These are phyloP conservation scores for Andrena chrysosceles DNA, from an alignment of 2,888 invertebrate species.

Conservation along the genomic window DNA sequence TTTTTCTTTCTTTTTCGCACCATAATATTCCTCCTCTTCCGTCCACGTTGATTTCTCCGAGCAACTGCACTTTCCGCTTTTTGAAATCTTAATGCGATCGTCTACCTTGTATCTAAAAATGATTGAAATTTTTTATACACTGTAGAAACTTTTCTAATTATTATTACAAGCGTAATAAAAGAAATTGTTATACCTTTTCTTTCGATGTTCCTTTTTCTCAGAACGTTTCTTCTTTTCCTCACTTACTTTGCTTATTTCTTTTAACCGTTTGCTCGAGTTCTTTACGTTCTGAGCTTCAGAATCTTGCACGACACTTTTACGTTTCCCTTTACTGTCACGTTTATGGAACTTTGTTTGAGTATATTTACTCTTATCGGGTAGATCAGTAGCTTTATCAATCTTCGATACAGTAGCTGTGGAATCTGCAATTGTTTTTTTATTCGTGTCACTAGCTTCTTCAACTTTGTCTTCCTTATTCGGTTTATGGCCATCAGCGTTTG, in stretches of 20 bases:
- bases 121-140: neutral
- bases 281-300: neutral
- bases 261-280: neutral
- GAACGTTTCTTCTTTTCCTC: conserved; percentile 4
- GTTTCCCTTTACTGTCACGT: conserved; percentile 2
- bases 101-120: conserved; percentile 1
- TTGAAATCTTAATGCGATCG: neutral
- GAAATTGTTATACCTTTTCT: conserved; percentile 4
- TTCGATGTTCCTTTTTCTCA: neutral
- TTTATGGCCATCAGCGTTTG: neutral
- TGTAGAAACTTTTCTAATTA: neutral
- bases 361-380: conserved; percentile 30
- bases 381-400: conserved; percentile 43
- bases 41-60: conserved; percentile 29
- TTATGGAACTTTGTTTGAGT: conserved; percentile 42
- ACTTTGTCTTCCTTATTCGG: neutral
- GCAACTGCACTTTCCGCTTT: conserved; percentile 8
- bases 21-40: conserved; percentile 13
- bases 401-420: neutral
- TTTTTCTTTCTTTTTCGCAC: neutral
- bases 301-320: neutral
- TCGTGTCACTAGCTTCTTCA: neutral
- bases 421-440: neutral
- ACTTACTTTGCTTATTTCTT: neutral
- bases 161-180: neutral